phyloP scores from a whole-genome alignment of 1,140 invertebrate species.

The Platyscapa corneri region DNA sequence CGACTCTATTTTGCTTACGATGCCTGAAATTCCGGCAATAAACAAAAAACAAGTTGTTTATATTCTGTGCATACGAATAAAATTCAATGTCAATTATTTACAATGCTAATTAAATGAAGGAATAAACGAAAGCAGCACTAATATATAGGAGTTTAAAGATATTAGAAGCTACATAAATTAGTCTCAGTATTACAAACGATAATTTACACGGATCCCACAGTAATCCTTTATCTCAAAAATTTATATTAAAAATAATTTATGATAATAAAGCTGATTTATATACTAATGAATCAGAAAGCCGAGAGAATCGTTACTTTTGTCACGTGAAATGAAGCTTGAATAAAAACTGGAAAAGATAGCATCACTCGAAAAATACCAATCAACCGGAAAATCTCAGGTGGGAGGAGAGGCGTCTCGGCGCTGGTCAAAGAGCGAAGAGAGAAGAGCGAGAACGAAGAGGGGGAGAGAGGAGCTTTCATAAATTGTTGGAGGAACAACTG shows the following conservation, averaged over 20 bases:
- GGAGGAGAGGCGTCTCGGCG: background rate
- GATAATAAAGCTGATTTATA: constrained; percentile 9
- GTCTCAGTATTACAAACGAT: background rate
- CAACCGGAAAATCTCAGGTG: constrained; percentile 18
- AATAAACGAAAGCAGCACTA: background rate
- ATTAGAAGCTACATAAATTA: background rate
- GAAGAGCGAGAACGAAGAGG: background rate
- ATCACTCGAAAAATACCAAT: constrained; percentile 18
- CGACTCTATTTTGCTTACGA: background rate
- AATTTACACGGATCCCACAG: background rate
- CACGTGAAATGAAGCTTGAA: background rate
- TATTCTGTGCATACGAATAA: background rate
- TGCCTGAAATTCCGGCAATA: background rate
- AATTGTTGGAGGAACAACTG: constrained; percentile 38
- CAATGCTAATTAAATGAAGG: background rate
- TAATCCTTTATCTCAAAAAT: constrained; percentile 19
- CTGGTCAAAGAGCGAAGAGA: background rate
- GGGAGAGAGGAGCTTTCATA: constrained; percentile 31
- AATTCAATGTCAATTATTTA: background rate
- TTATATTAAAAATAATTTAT: constrained; percentile 26
- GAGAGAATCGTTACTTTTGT: background rate
- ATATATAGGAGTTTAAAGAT: background rate
- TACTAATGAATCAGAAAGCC: background rate
- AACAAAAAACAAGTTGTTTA: background rate
- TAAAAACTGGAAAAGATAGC: background rate